phyloP scores from a whole-genome alignment of 1,140 invertebrate genomes.

The Magallana gigas region DNA sequence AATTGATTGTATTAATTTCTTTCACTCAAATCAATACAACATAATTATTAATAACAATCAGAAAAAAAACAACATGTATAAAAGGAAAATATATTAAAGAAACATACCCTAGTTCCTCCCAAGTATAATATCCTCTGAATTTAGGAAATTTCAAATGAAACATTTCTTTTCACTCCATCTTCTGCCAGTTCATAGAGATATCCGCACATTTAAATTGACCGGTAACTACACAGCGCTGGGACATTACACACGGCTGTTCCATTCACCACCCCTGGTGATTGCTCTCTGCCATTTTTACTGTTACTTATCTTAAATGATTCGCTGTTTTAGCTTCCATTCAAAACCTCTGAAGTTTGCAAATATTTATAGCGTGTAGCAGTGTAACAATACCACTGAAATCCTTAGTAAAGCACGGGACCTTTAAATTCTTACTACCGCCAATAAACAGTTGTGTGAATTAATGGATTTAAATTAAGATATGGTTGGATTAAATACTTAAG shows the following conservation, averaged over 20 bases:
- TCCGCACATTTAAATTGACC: constrained; percentile 15
- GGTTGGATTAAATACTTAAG: constrained; percentile 38
- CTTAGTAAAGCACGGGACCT: constrained; percentile 20
- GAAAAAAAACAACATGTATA: too few species aligned
- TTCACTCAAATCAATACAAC: too few species aligned
- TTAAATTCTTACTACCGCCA: constrained; percentile 5
- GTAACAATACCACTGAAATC: constrained; percentile 28
- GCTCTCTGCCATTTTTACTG: constrained; percentile 1
- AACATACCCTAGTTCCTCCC: constrained; percentile 56
- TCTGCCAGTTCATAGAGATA: neutral
- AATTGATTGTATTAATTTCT: too few species aligned
- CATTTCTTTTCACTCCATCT: constrained; percentile 25
- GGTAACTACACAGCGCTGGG: neutral
- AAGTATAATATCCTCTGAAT: constrained; percentile 53
- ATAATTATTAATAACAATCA: too few species aligned
- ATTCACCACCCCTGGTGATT: neutral
- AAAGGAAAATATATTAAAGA: neutral
- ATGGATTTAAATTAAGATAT: constrained; percentile 39
- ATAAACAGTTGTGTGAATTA: constrained; percentile 9
- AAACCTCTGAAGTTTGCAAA: constrained; percentile 34
- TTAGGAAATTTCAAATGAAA: constrained; percentile 55
- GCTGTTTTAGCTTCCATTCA: constrained; percentile 28
- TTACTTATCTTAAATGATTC: constrained; percentile 37
- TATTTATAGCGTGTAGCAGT: constrained; percentile 11
- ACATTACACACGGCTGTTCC: constrained; percentile 3